Evolutionary conservation across 2,888 invertebrate genomes (phyloP), one percentile per base, ranked within the genome.

Genomic region (Drosophila fungiperda): DNA sequence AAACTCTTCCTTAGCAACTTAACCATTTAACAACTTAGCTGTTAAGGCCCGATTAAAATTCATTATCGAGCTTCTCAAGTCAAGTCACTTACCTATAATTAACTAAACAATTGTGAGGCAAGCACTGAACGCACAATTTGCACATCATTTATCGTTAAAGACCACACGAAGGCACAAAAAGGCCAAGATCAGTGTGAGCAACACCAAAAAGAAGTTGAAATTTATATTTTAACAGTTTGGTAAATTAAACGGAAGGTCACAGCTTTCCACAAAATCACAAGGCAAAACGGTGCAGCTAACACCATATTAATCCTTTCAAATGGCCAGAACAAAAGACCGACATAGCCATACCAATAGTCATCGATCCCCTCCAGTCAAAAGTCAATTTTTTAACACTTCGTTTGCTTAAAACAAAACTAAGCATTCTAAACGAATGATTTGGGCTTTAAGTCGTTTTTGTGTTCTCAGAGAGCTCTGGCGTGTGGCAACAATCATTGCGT

Each of bases 401-500:
- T 76, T 82, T 70, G 68, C 60, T 50, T 48, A 29, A 69, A 77
- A 72, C 68, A 73, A 68, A 85, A 79, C 83, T 81, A 73, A 85
- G 75, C 63, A 63, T 36, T 36, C 23, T 23, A 23, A 45, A 42
- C 9, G 48, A 59, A 58, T 45, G 36, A 57, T 12, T 32, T 26
- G 60, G 12, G 55, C 49, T 61, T 32, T 50, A 36, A 42, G 68
- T 29, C 48, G 60, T 20, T 63, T 50, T 33, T 32, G 29, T 49
- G 11, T 36, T 57, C 38, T 35, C 11, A 57, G 15, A 50, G 53
- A 45, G 45, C 17, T 2, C 26, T 48, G 35, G 71, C 69, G 70
- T 86, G 73, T 84, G 87, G 71, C 81, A 84, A 76, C 91, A 90
- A 90, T 90, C 91, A 90, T 90, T 90, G 86, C 84, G 83, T 91